A percentile compares a stretch with the other conserved stretches of the same genome.
These are phyloP conservation scores for Macrosteles quadrilineatus DNA, from an alignment of 1,140 invertebrate species.

Conservation along the genomic window DNA sequence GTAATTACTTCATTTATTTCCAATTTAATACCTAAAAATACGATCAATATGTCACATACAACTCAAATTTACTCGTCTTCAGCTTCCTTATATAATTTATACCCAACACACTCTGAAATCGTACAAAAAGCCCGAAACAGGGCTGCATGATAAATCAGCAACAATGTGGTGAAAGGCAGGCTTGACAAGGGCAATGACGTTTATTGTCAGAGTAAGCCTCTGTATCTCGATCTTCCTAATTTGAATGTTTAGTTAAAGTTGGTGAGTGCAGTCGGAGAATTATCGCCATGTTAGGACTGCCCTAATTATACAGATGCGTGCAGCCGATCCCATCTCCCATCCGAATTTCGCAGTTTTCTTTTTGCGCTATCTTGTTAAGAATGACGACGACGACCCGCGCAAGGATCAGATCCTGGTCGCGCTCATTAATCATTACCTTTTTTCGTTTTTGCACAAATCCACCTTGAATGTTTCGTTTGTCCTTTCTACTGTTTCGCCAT, in stretches of 20 bases:
- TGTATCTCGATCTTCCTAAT: not conserved
- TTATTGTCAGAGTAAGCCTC: too few relatives aligned
- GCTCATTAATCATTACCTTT: not conserved
- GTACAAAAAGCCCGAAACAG: too few relatives aligned
- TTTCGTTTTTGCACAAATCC: not conserved
- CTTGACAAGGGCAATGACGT: too few relatives aligned
- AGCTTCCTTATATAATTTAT: too few relatives aligned
- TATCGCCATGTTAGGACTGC: not conserved
- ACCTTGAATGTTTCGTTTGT: constrained; percentile 14
- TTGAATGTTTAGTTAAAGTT: not conserved
- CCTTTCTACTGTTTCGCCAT: not conserved
- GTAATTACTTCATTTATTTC: too few relatives aligned
- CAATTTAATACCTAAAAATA: too few relatives aligned
- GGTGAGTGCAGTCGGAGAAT: not conserved
- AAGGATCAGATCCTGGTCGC: not conserved
- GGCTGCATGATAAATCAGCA: too few relatives aligned
- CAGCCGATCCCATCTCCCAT: constrained; percentile 5
- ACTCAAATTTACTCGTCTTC: too few relatives aligned
- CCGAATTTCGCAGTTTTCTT: constrained; percentile 9
- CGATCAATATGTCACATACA: too few relatives aligned
- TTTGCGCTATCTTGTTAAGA: constrained; percentile 8
- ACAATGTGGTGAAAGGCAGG: too few relatives aligned
- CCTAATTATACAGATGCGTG: constrained; percentile 6
- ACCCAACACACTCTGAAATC: too few relatives aligned
- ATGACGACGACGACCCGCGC: not conserved